Evolutionary conservation across 2,888 invertebrate genomes (phyloP), one percentile per base, ranked within the genome.

Genomic region (Monochamus alternatus): DNA sequence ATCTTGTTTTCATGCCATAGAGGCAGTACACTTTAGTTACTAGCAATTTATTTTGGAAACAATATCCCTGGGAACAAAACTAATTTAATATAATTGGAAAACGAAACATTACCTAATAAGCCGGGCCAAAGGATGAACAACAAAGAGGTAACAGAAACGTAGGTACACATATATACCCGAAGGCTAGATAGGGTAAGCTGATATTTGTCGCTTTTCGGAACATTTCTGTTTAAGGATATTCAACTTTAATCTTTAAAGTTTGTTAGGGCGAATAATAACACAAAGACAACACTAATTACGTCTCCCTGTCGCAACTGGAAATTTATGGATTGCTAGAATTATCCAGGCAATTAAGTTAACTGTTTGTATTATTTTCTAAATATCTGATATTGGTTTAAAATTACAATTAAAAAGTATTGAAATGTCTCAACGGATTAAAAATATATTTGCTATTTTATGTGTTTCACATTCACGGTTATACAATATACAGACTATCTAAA

Each of bases 241-340:
- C 81, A 83, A 83, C 82, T 82, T 81, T 79, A 79, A 81, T 82
- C 83, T 82, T 81, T 80, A 81, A 78, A 81, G 81, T 82, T 82
- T 81, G 82, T 75, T 78, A 80, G 78, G 79, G 82, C 80, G 82
- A 82, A 82, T 82, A 81, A 79, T 82, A 81, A 79, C 77, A 74
- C 73, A 74, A 76, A 76, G 76, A 69, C 74, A 74, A 70, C 65
- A 69, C 74, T 73, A 74, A 76, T 72, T 73, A 63, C 71, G 63
- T 58, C 64, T 55, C 63, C 43, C 59, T 44, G 62, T 43, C 62
- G 60, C 65, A 22, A 38, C 52, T 32, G 60, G 30, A 65, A 60
- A 59, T 72, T 71, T 71, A 66, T 58, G 71, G 55, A 76, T 76
- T 69, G 38, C 51, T 70, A 70, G 60, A 76, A 74, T 74, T 73